Base-by-base conservation (phyloP, 2,797 vertebrate genomes). In the Thamnophis elegans region DNA sequence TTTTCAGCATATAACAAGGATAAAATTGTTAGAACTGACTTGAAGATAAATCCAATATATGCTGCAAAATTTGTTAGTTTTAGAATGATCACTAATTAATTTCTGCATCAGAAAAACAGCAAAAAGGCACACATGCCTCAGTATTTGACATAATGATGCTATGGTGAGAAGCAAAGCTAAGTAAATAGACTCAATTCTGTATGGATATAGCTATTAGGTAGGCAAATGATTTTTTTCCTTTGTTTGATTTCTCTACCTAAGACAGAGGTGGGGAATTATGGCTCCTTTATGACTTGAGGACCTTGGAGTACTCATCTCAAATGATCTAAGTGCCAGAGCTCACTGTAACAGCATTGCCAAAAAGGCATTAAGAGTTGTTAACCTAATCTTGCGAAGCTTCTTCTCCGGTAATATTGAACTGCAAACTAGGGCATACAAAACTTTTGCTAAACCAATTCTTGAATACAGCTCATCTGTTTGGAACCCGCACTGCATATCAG, bases 1-100 rank as follows among this genome's bases (percentile, higher is more conserved):
- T 88, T 88, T 55, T n/a, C 92, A 93, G 32, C 95, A 95, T 94
- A 90, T 94, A 85, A 85, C 28, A 65, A 26, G 60, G 36, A n/a
- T 18, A 85, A 65, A 51, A 78, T 58, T 54, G 28, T 5, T 42
- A 53, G 58, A 92, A 89, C 13, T 32, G 36, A 36, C 16, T 25
- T 58, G 54, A 92, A 82, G 11, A 53, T 59, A 88, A 51, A 47
- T 85, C 68, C 65, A 82, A 47, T 13, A 47, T 13, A 2, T 60
- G 26, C 13, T 89, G 13, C 26, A 78, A 87, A n/a, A 56, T 53
- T 89, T 7, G n/a, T 92, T 59, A 59, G 55, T 51, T 60, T 87
- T 51, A 89, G 82, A 78, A 59, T 47, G 51, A 26, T 11, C 53
- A 82, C 25, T 5, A 62, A n/a, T 91, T 91, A 60, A 58, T 55